Evolutionary conservation across 2,113 vertebrate species (phyloP), one percentile per base, ranked within the genome.

Genomic region (Alectura lathami): DNA sequence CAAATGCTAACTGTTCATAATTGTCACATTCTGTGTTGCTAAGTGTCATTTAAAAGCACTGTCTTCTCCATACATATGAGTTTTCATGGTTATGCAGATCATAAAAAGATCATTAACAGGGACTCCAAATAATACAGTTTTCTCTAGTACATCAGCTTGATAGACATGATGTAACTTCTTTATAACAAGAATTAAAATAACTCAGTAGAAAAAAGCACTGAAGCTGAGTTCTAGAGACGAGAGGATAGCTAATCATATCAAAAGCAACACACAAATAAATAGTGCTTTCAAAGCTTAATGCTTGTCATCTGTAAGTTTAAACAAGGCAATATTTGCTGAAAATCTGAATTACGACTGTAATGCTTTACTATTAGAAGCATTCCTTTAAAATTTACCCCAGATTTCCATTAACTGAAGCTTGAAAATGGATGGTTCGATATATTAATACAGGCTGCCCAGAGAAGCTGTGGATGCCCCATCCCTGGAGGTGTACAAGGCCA

Each of bases 71-170:
- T 72, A 42, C 6, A 17, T 67, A 54, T 10, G 22, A 32, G 68
- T 89, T 75, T 87, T 84, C 34, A 84, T 69, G 45, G 51, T 85
- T 93, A 53, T 85, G 88, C n/a, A 72, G 86, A 76, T 57, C 24
- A 59, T 87, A 66, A 73, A 86, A 83, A 63, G 17, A 75, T 83
- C 76, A 74, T 86, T 84, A 63, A 29, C 45, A 75, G 29, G n/a
- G 36, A 87, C 26, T 75, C 32, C 27, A 77, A 64, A 63, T 89
- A 75, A 48, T 24, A n/a, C 21, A 9, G 2, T 72, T 91, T 68
- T 76, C 62, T 81, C 14, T 63, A 60, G 69, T 32, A 62, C 6
- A 43, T 54, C 14, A 21, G 6, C 47, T 86, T 76, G 36, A 79
- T 57, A 80, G 56, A 38, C 9, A n/a, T 51, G 17, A 50, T 70